Percentiles rank a stretch among this genome's conserved stretches.
phyloP scores from a whole-genome alignment of 2,797 vertebrate species.

The Lycodopsis pacificus region DNA sequence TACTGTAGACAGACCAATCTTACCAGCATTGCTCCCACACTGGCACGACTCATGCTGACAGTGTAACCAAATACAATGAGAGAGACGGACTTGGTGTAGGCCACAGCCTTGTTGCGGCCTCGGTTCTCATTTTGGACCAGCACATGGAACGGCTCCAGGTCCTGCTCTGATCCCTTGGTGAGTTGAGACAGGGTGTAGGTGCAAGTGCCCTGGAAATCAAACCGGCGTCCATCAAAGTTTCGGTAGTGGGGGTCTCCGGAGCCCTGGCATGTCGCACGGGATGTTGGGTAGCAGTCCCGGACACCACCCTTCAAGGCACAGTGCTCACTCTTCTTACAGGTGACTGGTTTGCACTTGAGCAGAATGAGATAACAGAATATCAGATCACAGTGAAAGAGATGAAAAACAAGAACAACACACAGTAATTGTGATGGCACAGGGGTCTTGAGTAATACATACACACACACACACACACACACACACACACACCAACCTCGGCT shows the following conservation, averaged over 20 bases:
- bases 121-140: slow-evolving; percentile 81
- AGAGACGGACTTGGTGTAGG: slow-evolving; percentile 53
- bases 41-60: slow-evolving; percentile 39
- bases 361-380: not conserved
- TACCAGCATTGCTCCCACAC: slow-evolving; percentile 24
- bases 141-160: slow-evolving; percentile 24
- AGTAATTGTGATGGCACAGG: not conserved
- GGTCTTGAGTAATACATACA: not conserved
- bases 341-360: slow-evolving; percentile 2
- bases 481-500: slow-evolving; percentile 21
- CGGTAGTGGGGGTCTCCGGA: slow-evolving; percentile 75
- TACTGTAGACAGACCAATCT: not conserved
- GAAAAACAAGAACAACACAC: not conserved
- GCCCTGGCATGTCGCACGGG: slow-evolving; percentile 29
- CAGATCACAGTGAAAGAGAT: not conserved
- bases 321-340: slow-evolving; percentile 38
- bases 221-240: slow-evolving; percentile 79
- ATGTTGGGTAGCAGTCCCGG: slow-evolving; percentile 38
- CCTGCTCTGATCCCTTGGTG: not conserved
- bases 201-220: slow-evolving; percentile 75
- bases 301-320: slow-evolving; percentile 29
- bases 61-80: slow-evolving; percentile 32
- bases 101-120: slow-evolving; percentile 61
- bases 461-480: not conserved
- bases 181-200: slow-evolving; percentile 39